phyloP scores from a whole-genome alignment of 1,140 invertebrate genomes.

The Atta colombica region DNA sequence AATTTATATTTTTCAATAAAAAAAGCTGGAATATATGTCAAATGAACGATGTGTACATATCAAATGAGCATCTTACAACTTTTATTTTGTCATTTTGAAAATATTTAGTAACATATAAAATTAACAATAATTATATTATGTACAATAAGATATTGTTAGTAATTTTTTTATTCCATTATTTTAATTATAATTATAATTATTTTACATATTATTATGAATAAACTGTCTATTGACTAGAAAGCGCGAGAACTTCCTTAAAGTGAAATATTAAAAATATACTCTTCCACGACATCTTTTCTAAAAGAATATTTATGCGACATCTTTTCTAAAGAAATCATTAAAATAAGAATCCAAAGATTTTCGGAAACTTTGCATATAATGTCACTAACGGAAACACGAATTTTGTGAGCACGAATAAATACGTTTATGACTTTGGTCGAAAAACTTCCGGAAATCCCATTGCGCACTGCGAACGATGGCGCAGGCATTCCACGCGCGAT shows the following conservation, averaged over 20 bases:
- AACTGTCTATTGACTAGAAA: no score
- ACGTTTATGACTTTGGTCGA: slow-evolving; percentile 39
- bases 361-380: slow-evolving; percentile 3
- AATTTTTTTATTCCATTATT: no score
- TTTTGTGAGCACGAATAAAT: slow-evolving; percentile 43
- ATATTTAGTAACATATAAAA: no score
- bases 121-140: no score
- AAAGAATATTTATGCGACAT: neutral
- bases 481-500: slow-evolving; percentile 32
- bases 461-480: slow-evolving; percentile 23
- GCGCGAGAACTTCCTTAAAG: neutral
- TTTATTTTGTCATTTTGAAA: no score
- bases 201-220: no score
- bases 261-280: neutral
- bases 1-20: no score
- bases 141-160: no score
- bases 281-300: neutral
- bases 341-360: slow-evolving; percentile 18
- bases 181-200: no score
- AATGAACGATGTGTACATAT: no score
- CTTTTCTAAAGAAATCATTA: slow-evolving; percentile 30
- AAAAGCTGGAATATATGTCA: no score
- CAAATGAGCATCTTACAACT: no score
- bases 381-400: slow-evolving; percentile 22
- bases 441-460: slow-evolving; percentile 53